Percentiles rank a stretch among this genome's conserved stretches.
These are phyloP conservation scores for Pelobates cultripes DNA, from an alignment of 2,797 vertebrate species.

Conservation along the genomic window DNA sequence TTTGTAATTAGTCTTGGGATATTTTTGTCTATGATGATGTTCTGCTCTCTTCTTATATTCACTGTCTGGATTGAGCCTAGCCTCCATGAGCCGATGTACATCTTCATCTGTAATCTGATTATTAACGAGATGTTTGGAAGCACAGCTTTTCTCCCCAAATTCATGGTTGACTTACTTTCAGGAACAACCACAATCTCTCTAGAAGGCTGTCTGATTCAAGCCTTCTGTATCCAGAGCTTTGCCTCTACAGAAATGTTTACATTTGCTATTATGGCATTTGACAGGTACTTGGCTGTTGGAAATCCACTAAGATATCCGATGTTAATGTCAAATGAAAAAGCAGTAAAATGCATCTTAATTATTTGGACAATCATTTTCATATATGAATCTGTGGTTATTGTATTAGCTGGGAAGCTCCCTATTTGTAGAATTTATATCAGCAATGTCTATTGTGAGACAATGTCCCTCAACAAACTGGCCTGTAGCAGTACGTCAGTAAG, in stretches of 20 bases:
- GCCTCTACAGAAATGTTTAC: background rate
- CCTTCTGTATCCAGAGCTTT: background rate
- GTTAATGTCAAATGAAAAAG: background rate
- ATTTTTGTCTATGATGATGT: background rate
- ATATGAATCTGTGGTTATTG: background rate
- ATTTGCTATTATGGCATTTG: background rate
- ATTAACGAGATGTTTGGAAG: background rate
- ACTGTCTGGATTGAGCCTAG: background rate
- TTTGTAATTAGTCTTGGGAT: background rate
- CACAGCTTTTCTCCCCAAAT: background rate
- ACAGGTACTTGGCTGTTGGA: background rate
- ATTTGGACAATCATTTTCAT: background rate
- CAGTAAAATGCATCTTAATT: background rate
- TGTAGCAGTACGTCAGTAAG: background rate
- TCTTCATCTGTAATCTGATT: slow-evolving; percentile 2
- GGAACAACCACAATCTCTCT: background rate
- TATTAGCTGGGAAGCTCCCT: background rate
- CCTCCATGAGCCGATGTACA: slow-evolving; percentile 24
- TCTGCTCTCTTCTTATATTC: background rate
- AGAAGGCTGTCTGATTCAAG: background rate
- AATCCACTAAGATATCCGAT: background rate
- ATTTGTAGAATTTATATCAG: background rate
- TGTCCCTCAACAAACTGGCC: background rate
- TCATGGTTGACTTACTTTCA: background rate
- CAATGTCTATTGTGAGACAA: slow-evolving; percentile 1